Percentiles rank a stretch among this genome's conserved stretches.
Evolutionary conservation across 2,113 vertebrate genomes (phyloP).

Genomic region (Chaenocephalus aceratus): DNA sequence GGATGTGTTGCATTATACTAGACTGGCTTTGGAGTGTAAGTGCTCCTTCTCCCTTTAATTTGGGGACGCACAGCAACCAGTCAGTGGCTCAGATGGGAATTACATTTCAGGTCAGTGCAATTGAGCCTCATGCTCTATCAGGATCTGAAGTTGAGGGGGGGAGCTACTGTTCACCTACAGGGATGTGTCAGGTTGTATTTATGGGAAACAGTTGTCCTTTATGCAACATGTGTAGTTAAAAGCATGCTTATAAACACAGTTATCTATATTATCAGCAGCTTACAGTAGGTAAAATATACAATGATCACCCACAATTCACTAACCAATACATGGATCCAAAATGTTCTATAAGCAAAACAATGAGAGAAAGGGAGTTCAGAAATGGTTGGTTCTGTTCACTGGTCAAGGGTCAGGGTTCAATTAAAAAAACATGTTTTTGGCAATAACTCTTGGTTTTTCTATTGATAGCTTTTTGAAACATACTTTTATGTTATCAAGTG

Average conservation of each 20-base stretch:
- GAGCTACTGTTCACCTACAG: not conserved
- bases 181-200: no score
- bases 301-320: no score
- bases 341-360: not conserved
- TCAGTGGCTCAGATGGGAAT: slow-evolving; percentile 63
- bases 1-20: not conserved
- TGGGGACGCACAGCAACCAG: slow-evolving; percentile 51
- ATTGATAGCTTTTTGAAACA: not conserved
- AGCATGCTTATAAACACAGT: not conserved
- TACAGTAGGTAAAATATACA: no score
- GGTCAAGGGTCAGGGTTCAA: no score
- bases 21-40: slow-evolving; percentile 67
- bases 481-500: not conserved
- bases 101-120: slow-evolving; percentile 79
- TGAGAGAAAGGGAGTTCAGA: not conserved
- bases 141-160: slow-evolving; percentile 1
- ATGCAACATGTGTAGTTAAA: not conserved
- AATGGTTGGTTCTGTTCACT: no score
- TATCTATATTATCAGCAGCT: not conserved
- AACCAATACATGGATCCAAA: no score
- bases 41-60: slow-evolving; percentile 58
- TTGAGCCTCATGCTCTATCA: slow-evolving; percentile 55
- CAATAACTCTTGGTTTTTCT: no score
- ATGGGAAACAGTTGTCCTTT: not conserved
- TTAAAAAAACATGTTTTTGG: no score